Percentiles rank a stretch among this genome's conserved stretches.
phyloP scores from a whole-genome alignment of 2,888 invertebrate genomes.

The Matsumyia berberina region DNA sequence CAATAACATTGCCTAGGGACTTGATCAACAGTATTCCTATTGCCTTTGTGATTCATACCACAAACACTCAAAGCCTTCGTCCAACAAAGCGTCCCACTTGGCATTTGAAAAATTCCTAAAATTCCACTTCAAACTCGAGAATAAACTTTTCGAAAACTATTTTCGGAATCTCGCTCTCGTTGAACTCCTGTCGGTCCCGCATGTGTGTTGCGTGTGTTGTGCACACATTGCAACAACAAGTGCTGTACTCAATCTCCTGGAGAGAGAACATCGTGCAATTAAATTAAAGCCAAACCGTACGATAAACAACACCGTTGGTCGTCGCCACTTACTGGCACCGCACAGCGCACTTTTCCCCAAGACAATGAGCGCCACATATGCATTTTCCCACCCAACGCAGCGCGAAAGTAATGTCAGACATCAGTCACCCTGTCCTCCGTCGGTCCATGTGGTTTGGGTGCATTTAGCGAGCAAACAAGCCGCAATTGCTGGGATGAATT shows the following conservation, averaged over 20 bases:
- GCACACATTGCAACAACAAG: neutral
- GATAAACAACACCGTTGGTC: slow-evolving; percentile 40
- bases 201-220: neutral
- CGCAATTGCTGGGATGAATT: slow-evolving; percentile 23
- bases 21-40: too few relatives aligned
- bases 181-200: slow-evolving; percentile 16
- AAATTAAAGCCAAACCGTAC: slow-evolving; percentile 40
- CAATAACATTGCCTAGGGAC: too few relatives aligned
- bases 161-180: slow-evolving; percentile 45
- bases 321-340: slow-evolving; percentile 22
- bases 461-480: neutral
- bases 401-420: slow-evolving; percentile 19
- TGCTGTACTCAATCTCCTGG: slow-evolving; percentile 23
- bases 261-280: slow-evolving; percentile 45
- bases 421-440: neutral
- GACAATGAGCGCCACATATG: slow-evolving; percentile 48
- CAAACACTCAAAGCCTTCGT: neutral
- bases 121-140: slow-evolving; percentile 30
- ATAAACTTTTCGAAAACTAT: slow-evolving; percentile 49
- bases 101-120: slow-evolving; percentile 44
- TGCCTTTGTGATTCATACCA: too few relatives aligned
- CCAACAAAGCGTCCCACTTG: slow-evolving; percentile 28
- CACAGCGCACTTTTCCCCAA: neutral
- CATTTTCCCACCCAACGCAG: neutral
- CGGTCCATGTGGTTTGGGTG: neutral